Conservation (phyloP, 2,888 invertebrate species). For the Trissoscelio sp. region DNA sequence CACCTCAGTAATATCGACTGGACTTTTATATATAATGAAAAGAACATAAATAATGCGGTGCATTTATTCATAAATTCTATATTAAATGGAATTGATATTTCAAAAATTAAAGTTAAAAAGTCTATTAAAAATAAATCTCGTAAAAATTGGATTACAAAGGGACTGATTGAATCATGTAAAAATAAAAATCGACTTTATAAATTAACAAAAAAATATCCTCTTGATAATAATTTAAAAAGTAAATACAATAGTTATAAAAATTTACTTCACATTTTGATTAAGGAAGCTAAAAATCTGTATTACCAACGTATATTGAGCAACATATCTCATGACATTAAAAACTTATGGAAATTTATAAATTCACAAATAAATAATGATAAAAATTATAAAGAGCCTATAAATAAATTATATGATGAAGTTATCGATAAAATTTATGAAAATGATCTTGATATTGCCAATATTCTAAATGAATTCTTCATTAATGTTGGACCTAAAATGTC, state of each 20-base stretch:
- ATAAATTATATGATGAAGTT: no score
- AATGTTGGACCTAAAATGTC: constrained; percentile 10
- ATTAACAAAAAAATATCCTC: neutral
- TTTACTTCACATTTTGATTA: neutral
- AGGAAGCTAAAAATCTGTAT: neutral
- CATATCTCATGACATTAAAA: neutral
- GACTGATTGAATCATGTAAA: constrained; percentile 13
- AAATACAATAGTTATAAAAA: constrained; percentile 13
- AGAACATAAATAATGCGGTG: neutral
- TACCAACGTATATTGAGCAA: neutral
- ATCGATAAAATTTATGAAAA: no score
- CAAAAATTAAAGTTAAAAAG: neutral
- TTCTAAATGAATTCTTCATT: constrained; percentile 1
- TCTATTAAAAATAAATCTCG: neutral
- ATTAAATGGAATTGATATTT: neutral
- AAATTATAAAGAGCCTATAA: neutral
- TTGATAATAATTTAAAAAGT: neutral
- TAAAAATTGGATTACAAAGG: constrained; percentile 9
- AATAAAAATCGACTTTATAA: constrained; percentile 17
- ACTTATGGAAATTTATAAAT: constrained; percentile 10
- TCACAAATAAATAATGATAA: constrained; percentile 1
- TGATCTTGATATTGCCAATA: constrained; percentile 2
- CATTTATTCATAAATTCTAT: neutral
- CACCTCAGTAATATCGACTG: neutral
- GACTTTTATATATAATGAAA: neutral